Evolutionary conservation across 2,888 invertebrate genomes (phyloP).

Genomic region (Aphidius colemani): DNA sequence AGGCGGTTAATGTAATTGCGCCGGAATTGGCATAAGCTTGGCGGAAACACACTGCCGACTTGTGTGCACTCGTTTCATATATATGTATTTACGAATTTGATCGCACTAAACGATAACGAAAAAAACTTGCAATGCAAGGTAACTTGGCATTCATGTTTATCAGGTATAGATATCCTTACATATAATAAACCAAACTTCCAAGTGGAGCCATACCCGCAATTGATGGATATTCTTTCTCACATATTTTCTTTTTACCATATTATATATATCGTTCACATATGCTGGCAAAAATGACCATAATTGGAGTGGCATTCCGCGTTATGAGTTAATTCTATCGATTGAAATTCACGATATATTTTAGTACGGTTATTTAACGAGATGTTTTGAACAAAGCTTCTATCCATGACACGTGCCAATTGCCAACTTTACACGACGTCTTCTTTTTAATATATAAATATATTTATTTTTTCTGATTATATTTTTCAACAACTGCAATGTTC

Average conservation of each 20-base stretch:
- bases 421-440: no score
- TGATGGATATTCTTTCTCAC: constrained; percentile 27
- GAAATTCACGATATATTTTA: constrained; percentile 24
- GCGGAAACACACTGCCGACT: constrained; percentile 25
- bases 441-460: no score
- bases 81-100: constrained; percentile 11
- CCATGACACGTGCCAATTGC: constrained; percentile 12
- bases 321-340: constrained; percentile 54
- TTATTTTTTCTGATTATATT: no score
- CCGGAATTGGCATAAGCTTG: constrained; percentile 36
- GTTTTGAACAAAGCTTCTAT: constrained; percentile 8
- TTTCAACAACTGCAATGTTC: no score
- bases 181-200: not conserved
- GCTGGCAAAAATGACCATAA: constrained; percentile 42
- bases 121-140: constrained; percentile 7
- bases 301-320: constrained; percentile 56
- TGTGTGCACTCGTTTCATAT: constrained; percentile 3
- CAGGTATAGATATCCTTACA: no score
- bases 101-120: constrained; percentile 20
- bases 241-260: constrained; percentile 1
- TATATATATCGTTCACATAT: constrained; percentile 13
- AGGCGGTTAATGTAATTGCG: constrained; percentile 37
- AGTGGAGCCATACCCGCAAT: constrained; percentile 16
- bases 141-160: no score
- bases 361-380: constrained; percentile 15